Conservation (phyloP, 1,140 invertebrate genomes). For the Paramacrobiotus metropolitanus region DNA sequence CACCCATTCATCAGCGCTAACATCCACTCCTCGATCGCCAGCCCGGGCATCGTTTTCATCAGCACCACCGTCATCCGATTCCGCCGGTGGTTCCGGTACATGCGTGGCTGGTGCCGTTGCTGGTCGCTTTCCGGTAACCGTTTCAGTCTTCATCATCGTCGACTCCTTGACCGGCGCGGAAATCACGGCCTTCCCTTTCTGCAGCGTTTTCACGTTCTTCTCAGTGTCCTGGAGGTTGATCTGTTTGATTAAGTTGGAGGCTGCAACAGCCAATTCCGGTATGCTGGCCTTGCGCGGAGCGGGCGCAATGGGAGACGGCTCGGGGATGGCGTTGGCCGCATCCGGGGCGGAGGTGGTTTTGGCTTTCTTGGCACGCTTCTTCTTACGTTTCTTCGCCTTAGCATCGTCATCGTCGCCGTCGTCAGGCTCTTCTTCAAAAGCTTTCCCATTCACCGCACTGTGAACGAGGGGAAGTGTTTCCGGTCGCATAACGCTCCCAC, state of each 20-base stretch:
- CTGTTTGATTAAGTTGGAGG: too few species aligned
- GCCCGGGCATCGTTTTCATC: too few species aligned
- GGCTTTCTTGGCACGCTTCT: not conserved
- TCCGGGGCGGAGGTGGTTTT: not conserved
- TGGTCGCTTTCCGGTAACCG: not conserved
- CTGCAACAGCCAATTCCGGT: not conserved
- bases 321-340: not conserved
- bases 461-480: not conserved
- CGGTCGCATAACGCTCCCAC: not conserved
- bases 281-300: not conserved
- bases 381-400: not conserved
- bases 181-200: too few species aligned
- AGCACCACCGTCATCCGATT: too few species aligned
- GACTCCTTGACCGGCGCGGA: not conserved
- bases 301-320: not conserved
- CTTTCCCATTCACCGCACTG: not conserved
- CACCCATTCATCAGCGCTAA: not conserved
- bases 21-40: too few species aligned
- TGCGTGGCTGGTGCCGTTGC: not conserved
- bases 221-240: too few species aligned
- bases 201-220: too few species aligned
- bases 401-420: not conserved
- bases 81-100: not conserved
- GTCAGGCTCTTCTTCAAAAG: not conserved
- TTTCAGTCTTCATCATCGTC: not conserved